Conservation (phyloP, 53 echinoderm and acorn worm species). For the Echinometra lucunter region DNA sequence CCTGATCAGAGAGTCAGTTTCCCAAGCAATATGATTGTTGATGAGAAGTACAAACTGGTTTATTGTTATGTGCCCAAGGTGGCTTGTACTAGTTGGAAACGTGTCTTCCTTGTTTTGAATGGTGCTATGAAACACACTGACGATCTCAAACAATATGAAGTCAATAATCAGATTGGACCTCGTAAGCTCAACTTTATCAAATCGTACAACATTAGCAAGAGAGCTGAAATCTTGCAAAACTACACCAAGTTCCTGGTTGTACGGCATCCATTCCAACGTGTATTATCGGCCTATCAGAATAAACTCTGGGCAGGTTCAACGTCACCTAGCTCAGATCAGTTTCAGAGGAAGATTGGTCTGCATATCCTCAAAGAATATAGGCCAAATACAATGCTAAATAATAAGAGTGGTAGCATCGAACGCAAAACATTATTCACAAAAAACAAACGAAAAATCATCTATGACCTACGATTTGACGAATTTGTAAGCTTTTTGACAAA, state of each 20-base stretch:
- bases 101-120: constrained; percentile 77
- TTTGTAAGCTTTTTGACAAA: constrained; percentile 52
- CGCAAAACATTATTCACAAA: neutral
- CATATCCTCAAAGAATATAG: constrained; percentile 64
- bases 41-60: constrained; percentile 74
- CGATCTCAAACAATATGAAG: constrained; percentile 66
- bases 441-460: neutral
- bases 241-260: constrained; percentile 82
- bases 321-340: constrained; percentile 23
- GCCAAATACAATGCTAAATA: neutral
- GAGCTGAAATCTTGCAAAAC: neutral
- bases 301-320: constrained; percentile 75
- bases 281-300: constrained; percentile 78
- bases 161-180: constrained; percentile 68
- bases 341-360: constrained; percentile 52
- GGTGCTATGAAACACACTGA: constrained; percentile 72
- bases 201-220: neutral
- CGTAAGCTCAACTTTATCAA: constrained; percentile 3
- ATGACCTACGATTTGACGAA: constrained; percentile 47
- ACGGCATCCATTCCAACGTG: constrained; percentile 73
- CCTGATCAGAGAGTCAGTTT: neutral
- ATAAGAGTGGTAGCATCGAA: neutral
- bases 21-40: constrained; percentile 54
- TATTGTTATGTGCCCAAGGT: constrained; percentile 82
- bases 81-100: constrained; percentile 87